phyloP scores from a whole-genome alignment of 2,113 vertebrate genomes.

The Microtus pennsylvanicus region DNA sequence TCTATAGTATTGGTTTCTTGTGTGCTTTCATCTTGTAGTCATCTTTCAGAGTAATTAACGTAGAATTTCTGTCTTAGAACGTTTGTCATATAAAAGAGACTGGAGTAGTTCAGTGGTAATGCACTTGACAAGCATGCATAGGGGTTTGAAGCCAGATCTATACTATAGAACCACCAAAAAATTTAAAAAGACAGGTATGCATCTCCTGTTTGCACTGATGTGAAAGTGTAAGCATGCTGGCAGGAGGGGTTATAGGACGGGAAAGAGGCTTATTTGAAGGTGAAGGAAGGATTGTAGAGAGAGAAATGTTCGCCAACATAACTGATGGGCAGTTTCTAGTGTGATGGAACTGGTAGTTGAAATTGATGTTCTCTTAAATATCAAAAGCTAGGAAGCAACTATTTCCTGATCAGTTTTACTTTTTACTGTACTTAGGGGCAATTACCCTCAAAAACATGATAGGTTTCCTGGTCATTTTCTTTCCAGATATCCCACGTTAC shows the following conservation, averaged over 20 bases:
- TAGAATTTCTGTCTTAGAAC: not conserved
- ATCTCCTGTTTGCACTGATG: not conserved
- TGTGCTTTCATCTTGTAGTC: not conserved
- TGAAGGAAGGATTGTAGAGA: not conserved
- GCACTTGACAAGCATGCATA: not conserved
- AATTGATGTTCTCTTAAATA: not conserved
- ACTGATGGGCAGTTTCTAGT: not conserved
- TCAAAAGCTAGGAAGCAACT: not conserved
- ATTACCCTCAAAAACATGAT: constrained; percentile 30
- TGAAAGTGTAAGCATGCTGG: not conserved
- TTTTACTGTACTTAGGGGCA: not conserved
- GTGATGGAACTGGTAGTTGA: constrained; percentile 8
- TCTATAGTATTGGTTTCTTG: constrained; percentile 1
- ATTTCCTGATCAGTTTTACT: constrained; percentile 18
- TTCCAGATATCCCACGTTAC: constrained; percentile 62
- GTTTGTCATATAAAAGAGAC: not conserved
- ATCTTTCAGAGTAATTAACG: not conserved
- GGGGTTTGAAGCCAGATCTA: too few relatives aligned
- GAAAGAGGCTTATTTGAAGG: not conserved
- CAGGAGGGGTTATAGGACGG: not conserved
- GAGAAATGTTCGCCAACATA: not conserved
- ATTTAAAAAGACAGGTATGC: not conserved
- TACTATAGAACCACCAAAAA: not conserved
- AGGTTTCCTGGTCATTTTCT: constrained; percentile 62
- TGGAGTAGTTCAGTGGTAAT: not conserved